Evolutionary conservation across 2,113 vertebrate species (phyloP), one percentile per base, ranked within the genome.

Genomic region (Plotosus lineatus): DNA sequence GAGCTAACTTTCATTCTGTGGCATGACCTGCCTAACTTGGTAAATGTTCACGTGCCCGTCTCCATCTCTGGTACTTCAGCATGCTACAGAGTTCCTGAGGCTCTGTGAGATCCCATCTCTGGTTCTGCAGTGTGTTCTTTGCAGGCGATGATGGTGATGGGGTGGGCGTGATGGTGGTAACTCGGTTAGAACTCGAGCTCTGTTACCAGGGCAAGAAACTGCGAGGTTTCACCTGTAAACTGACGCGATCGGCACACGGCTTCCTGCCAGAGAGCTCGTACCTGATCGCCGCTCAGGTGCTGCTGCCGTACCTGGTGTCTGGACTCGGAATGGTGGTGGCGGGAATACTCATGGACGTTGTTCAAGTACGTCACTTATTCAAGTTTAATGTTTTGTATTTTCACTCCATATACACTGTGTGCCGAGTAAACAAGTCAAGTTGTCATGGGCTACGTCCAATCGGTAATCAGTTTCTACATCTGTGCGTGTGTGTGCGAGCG

Each of bases 181-280:
- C 96, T 5, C 95, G 91, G 84, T 89, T 99, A 86, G 93, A 95
- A 75, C 56, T 98, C 88, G 91, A 97, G 90, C 90, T 98, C 6
- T 86, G 92, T 87, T 98, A 96, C 87, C 93, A 94, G 63, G 95
- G 94, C 66, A 92, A 88, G 87, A 97, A 96, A 85, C 91, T 98
- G 68, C 92, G 95, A 68, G 95, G 95, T 38, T 95, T 99, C 89
- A 95, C 92, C 72, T 98, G 96, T 89, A 94, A 96, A 86, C 80
- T 98, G 66, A 94, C 91, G 15, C 93, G 93, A 75, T 95, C 92
- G 0, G 90, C 94, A 66, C 88, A 86, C 12, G 95, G 95, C 66
- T 93, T 95, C 88, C 86, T 95, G 38, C 95, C 94, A 0, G 96
- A 99, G 93, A 94, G 94, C 36, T 86, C 92, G 1, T 91, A 92